Conservation (phyloP, 2,888 invertebrate genomes). For the Diplolepis rosae region DNA sequence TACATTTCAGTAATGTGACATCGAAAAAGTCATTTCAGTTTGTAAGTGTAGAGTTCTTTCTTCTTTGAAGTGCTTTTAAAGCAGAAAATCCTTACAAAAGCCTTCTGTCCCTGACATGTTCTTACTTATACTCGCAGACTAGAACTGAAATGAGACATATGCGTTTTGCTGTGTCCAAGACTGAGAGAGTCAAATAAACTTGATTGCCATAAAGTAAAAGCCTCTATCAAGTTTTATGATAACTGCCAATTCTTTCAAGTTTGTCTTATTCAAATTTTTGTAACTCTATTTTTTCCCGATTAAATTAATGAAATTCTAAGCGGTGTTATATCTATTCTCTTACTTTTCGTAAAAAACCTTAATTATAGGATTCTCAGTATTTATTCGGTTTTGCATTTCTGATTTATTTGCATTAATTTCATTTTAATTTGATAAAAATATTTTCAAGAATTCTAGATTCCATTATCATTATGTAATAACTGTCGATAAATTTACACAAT, state of each 20-base stretch:
- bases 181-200: neutral
- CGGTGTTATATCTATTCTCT: neutral
- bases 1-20: neutral
- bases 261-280: neutral
- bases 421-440: no score
- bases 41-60: neutral
- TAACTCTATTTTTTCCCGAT: neutral
- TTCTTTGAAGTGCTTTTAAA: neutral
- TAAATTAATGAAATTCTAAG: neutral
- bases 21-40: neutral
- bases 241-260: neutral
- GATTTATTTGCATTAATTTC: no score
- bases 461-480: no score
- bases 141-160: neutral
- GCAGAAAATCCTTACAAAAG: neutral
- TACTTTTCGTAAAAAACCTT: neutral
- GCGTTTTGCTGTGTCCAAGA: neutral
- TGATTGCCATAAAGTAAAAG: neutral
- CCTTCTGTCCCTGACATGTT: neutral
- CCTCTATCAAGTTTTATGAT: slow-evolving; percentile 1
- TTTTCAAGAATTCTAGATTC: no score
- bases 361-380: no score
- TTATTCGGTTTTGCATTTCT: no score
- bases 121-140: neutral
- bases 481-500: no score